phyloP scores from a whole-genome alignment of 1,140 invertebrate genomes.

The Drosophila lini region DNA sequence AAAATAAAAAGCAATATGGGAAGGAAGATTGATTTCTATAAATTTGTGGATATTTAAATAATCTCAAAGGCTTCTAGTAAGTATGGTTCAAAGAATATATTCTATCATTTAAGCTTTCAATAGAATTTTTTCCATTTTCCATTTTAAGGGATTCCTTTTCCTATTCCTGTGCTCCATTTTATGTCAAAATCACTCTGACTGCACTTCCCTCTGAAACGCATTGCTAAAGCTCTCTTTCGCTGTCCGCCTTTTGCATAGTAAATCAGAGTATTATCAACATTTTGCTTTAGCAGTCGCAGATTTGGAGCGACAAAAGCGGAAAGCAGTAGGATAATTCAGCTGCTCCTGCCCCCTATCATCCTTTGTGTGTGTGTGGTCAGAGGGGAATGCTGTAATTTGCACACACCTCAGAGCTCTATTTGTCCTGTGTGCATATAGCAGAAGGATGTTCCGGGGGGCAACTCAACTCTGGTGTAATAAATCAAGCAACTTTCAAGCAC shows the following conservation, averaged over 20 bases:
- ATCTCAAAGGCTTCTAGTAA: not conserved
- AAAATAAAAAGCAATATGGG: not conserved
- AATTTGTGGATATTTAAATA: not conserved
- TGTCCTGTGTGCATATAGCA: conserved; percentile 63
- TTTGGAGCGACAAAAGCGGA: conserved; percentile 48
- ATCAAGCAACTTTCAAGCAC: conserved; percentile 80
- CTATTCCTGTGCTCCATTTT: conserved; percentile 12
- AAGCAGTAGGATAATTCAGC: conserved; percentile 55
- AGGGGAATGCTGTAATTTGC: conserved; percentile 75
- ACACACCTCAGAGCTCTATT: conserved; percentile 65
- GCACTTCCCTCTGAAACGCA: conserved; percentile 30
- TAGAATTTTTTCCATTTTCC: not conserved
- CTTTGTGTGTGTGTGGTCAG: conserved; percentile 62
- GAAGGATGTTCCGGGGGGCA: conserved; percentile 11
- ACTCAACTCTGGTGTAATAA: conserved; percentile 60
- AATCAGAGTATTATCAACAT: conserved; percentile 76
- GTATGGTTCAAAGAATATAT: not conserved
- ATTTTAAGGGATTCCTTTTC: conserved; percentile 7
- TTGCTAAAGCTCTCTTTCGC: conserved; percentile 44
- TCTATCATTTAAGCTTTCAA: not conserved
- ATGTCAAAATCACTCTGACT: conserved; percentile 20
- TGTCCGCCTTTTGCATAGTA: conserved; percentile 50
- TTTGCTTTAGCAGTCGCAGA: conserved; percentile 65
- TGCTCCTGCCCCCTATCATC: conserved; percentile 25
- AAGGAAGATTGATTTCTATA: not conserved